These are phyloP conservation scores for Dicerorhinus sumatrensis DNA, from an alignment of 2,113 vertebrate genomes.

Conservation along the genomic window DNA sequence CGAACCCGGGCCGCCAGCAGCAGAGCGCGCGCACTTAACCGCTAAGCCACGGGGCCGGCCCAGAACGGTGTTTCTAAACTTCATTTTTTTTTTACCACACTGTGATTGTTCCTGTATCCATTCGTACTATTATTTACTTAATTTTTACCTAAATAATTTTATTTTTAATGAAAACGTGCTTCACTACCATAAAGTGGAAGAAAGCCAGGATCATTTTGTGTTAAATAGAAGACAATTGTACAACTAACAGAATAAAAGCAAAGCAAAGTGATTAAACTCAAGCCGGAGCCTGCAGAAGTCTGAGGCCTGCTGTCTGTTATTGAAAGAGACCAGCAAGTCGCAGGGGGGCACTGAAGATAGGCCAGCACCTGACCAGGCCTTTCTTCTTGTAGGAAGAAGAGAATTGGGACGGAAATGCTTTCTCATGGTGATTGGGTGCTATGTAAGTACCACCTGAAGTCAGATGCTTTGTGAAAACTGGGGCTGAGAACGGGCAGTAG, in stretches of 20 bases:
- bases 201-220: not conserved
- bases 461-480: not conserved
- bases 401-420: not conserved
- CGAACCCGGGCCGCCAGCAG: too few relatives aligned
- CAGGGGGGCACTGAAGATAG: not conserved
- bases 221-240: slow-evolving; percentile 11
- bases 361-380: not conserved
- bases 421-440: not conserved
- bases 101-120: not conserved
- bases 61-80: not conserved
- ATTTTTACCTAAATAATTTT: not conserved
- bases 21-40: too few relatives aligned
- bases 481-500: not conserved
- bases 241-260: not conserved
- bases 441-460: not conserved
- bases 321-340: not conserved
- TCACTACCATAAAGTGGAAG: not conserved
- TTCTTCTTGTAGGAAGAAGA: not conserved
- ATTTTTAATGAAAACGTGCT: slow-evolving; percentile 23
- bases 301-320: not conserved
- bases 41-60: too few relatives aligned
- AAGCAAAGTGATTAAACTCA: not conserved
- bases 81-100: not conserved
- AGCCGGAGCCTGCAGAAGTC: not conserved
- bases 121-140: not conserved